Evolutionary conservation across 1,140 invertebrate species (phyloP), one percentile per base, ranked within the genome.

Genomic region (Drosophila elegans): DNA sequence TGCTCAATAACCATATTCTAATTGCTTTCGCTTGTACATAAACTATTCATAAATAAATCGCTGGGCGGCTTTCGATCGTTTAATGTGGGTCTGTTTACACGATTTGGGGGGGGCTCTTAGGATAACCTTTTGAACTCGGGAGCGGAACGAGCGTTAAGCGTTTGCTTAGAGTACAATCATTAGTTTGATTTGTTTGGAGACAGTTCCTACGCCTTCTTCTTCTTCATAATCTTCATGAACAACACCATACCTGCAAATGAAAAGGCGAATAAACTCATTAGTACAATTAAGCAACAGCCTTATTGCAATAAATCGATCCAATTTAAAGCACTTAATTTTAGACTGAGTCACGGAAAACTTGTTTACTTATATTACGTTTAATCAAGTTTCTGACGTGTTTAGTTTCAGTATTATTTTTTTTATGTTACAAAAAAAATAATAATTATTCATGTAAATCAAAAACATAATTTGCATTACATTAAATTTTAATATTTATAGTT

Each of bases 151-250:
- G 13, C 54, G 27, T 3, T 39, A 48, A 39, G 27, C 59, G 54
- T 48, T 38, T 32, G 34, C 48, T 52, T 45, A 51, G 39, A 42
- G n/a, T 51, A 49, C 38, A 68, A 68, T 68, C 46, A 49, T 55
- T 51, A 38, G 52, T 71, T 41, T 41, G 7, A 12, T 38, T 55
- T 10, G 3, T 32, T 49, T 27, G 34, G 13, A 38, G 42, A 25
- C 34, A 29, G 52, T 54, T 42, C 21, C 68, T 88, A 82, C 59
- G 79, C 29, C 56, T 83, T 92, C 74, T 92, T 95, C 81, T 96
- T 96, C 76, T 94, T 95, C 72, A 96, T 95, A 11, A 97, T 85
- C 92, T 95, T 95, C 94, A 97, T 97, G 75, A 97, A 97, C 12
- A 97, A 86, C 25, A 97, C 94, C 96, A 97, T 97, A 91, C 94